Conservation (phyloP, 2,113 vertebrate species). For the Ciconia boyciana region DNA sequence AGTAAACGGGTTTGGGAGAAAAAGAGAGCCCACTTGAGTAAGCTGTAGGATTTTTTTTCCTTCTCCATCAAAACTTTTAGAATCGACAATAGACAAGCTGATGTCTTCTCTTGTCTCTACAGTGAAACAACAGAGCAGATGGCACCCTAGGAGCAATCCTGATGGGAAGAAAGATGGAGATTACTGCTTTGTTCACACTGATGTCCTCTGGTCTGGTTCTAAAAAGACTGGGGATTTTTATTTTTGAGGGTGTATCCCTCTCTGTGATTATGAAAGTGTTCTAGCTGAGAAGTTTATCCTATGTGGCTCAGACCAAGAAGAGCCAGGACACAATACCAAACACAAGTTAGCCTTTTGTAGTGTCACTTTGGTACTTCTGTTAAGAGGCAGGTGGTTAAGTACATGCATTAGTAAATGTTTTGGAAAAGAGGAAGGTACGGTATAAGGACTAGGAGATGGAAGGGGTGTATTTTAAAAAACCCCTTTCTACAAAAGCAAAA, state of each 20-base stretch:
- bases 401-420: not conserved
- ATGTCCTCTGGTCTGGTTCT: constrained; percentile 16
- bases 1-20: not conserved
- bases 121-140: constrained; percentile 48
- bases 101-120: constrained; percentile 51
- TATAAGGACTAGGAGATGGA: not conserved
- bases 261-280: not conserved
- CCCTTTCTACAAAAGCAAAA: not conserved
- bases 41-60: not conserved
- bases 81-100: not conserved
- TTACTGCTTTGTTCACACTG: not conserved
- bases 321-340: not conserved
- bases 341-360: not conserved
- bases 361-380: constrained; percentile 23
- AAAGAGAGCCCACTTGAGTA: not conserved
- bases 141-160: not conserved
- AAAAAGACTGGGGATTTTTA: not conserved
- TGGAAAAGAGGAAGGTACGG: not conserved
- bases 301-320: not conserved
- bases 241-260: not conserved
- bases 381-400: not conserved
- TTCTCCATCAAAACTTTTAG: not conserved
- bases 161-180: constrained; percentile 5
- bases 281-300: not conserved
- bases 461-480: not conserved